Conservation (phyloP, 1,140 invertebrate genomes). For the Apis florea region DNA sequence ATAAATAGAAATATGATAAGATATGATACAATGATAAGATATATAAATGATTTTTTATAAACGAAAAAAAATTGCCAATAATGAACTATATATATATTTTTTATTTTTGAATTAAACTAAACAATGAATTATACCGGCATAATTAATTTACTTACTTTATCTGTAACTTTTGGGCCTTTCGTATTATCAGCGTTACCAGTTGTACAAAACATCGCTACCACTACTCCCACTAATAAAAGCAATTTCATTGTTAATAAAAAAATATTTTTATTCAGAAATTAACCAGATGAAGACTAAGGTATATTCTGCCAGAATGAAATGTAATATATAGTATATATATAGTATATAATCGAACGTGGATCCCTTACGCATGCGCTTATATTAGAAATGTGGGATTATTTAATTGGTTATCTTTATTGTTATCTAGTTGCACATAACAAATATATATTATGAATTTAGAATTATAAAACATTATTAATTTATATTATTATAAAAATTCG, state of each 20-base stretch:
- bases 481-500: neutral
- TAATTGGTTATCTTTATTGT: constrained; percentile 42
- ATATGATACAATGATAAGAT: neutral
- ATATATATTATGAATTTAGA: neutral
- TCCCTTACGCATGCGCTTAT: constrained; percentile 35
- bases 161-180: constrained; percentile 89
- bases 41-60: neutral
- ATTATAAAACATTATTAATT: neutral
- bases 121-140: neutral
- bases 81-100: too few species aligned
- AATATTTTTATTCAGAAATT: neutral
- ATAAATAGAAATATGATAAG: neutral
- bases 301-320: constrained; percentile 17
- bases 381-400: constrained; percentile 55
- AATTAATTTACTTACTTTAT: constrained; percentile 81
- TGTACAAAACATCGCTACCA: constrained; percentile 49
- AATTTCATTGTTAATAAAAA: constrained; percentile 49
- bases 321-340: neutral
- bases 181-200: constrained; percentile 56
- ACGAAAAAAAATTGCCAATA: too few species aligned
- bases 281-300: constrained; percentile 16
- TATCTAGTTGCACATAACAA: neutral
- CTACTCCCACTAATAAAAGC: constrained; percentile 57
- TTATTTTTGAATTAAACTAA: too few species aligned
- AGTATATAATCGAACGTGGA: constrained; percentile 24